A percentile compares a stretch with the other conserved stretches of the same genome.
phyloP scores from a whole-genome alignment of 2,113 vertebrate species.

The Plestiodon gilberti region DNA sequence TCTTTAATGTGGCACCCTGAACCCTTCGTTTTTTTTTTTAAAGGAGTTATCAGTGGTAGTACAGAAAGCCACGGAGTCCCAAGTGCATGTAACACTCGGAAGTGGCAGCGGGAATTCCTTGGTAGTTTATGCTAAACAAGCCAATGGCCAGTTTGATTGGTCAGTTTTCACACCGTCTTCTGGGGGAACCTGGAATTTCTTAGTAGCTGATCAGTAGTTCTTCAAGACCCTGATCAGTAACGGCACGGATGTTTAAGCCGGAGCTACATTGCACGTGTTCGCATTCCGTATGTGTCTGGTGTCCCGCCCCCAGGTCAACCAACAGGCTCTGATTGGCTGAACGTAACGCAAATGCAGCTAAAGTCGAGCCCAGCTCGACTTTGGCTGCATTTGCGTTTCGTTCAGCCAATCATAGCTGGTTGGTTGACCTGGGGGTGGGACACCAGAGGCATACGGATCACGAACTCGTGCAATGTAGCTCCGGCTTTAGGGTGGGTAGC shows the following conservation, averaged over 20 bases:
- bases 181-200: background rate
- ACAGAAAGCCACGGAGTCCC: background rate
- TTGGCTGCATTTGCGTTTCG: too few species aligned
- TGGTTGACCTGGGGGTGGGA: too few species aligned
- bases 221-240: background rate
- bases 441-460: too few species aligned
- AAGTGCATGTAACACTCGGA: background rate
- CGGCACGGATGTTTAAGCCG: constrained; percentile 17
- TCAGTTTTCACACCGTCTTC: background rate
- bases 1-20: background rate
- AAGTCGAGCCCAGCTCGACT: too few species aligned
- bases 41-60: background rate
- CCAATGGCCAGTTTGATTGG: background rate
- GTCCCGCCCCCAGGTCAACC: too few species aligned
- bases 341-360: too few species aligned
- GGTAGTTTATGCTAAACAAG: background rate
- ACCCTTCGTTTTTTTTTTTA: constrained; percentile 36
- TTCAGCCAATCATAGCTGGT: too few species aligned
- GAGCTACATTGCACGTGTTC: too few species aligned
- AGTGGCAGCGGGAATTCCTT: background rate
- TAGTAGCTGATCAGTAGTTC: background rate
- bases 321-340: too few species aligned
- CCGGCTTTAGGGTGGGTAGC: too few species aligned
- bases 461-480: too few species aligned
- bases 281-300: too few species aligned